These are phyloP conservation scores for Ictalurus furcatus DNA, from an alignment of 2,113 vertebrate genomes.

Conservation along the genomic window DNA sequence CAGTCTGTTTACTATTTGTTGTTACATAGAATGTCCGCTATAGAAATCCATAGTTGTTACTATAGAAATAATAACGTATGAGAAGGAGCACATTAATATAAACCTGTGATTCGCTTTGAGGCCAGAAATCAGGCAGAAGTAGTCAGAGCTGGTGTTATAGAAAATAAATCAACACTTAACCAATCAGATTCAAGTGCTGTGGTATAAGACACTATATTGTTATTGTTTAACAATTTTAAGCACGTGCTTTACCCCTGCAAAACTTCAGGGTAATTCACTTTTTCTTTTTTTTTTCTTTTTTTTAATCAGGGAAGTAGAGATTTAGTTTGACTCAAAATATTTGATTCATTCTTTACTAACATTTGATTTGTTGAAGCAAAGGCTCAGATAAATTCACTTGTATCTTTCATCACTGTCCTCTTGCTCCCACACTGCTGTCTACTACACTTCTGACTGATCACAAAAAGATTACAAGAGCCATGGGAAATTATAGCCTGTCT, in stretches of 20 bases:
- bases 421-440: conserved; percentile 6
- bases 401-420: conserved; percentile 35
- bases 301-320: background rate
- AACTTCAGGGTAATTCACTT: conserved; percentile 7
- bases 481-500: conserved; percentile 38
- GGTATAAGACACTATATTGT: background rate
- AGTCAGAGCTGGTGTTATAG: background rate
- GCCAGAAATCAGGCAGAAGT: background rate
- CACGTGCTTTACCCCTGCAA: background rate
- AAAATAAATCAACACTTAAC: background rate
- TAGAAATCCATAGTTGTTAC: background rate
- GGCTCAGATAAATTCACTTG: conserved; percentile 21
- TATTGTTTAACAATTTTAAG: background rate
- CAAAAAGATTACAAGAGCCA: conserved; percentile 29
- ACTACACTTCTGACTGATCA: conserved; percentile 30
- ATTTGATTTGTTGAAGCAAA: conserved; percentile 38
- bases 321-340: conserved; percentile 22
- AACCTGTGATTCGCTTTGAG: background rate
- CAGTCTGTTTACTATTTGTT: background rate
- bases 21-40: background rate
- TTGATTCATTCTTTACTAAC: conserved; percentile 21
- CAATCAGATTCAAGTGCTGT: background rate
- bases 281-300: background rate
- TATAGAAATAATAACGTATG: background rate
- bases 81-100: no score